Percentiles rank a stretch among this genome's conserved stretches.
Evolutionary conservation across 2,888 invertebrate genomes (phyloP).

Genomic region (Hesperia comma): DNA sequence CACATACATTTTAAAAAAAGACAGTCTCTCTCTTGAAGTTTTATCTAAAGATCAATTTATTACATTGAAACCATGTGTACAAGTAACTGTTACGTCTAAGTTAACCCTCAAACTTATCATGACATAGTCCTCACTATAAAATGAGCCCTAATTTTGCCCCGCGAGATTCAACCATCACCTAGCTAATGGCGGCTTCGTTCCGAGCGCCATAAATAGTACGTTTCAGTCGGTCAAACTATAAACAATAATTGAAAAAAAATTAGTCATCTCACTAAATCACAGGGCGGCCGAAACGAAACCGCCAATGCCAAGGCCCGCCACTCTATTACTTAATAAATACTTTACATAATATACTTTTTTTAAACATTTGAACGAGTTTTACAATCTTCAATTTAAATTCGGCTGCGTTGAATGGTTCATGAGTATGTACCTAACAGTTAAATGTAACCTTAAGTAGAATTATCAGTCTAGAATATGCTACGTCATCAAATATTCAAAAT

Average conservation of each 20-base stretch:
- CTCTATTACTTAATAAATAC: constrained; percentile 48
- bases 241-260: constrained; percentile 62
- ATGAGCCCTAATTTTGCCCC: neutral
- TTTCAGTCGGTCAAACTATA: constrained; percentile 69
- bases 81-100: too few species aligned
- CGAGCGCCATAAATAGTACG: constrained; percentile 50
- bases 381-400: constrained; percentile 30
- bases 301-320: constrained; percentile 59
- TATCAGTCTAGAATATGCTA: constrained; percentile 31
- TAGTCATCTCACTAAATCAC: constrained; percentile 65
- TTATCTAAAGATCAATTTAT: too few species aligned
- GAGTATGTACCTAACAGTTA: constrained; percentile 13
- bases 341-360: neutral
- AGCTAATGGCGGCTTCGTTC: constrained; percentile 57
- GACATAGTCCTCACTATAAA: too few species aligned
- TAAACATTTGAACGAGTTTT: constrained; percentile 21
- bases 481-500: constrained; percentile 30
- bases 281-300: constrained; percentile 58
- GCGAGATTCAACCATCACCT: neutral
- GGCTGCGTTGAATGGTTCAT: constrained; percentile 31
- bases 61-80: too few species aligned
- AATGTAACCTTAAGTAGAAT: constrained; percentile 23
- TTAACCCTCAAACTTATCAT: too few species aligned
- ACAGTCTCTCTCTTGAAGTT: too few species aligned
- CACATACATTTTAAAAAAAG: too few species aligned